Evolutionary conservation across 2,888 invertebrate genomes (phyloP).

Genomic region (Amiota communis): DNA sequence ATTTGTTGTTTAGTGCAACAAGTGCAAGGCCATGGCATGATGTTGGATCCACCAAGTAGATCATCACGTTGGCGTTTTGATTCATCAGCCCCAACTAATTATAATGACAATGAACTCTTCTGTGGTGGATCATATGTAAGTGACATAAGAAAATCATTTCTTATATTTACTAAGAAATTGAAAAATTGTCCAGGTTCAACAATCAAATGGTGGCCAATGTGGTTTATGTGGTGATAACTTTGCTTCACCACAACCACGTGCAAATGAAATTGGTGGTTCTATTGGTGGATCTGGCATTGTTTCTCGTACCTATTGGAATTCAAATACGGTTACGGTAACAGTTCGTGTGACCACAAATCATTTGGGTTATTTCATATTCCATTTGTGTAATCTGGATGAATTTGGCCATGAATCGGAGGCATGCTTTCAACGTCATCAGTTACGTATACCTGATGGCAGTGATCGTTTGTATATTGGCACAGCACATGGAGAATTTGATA

Average conservation of each 20-base stretch:
- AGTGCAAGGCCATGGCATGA: conserved; percentile 74
- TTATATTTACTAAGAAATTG: background rate
- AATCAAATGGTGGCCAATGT: conserved; percentile 73
- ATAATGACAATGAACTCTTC: conserved; percentile 75
- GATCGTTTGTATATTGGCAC: conserved; percentile 54
- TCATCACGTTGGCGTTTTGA: conserved; percentile 76
- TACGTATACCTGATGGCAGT: conserved; percentile 69
- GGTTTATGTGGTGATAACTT: conserved; percentile 77
- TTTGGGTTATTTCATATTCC: conserved; percentile 74
- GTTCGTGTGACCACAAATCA: conserved; percentile 74
- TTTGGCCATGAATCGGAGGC: conserved; percentile 74
- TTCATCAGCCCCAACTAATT: conserved; percentile 74
- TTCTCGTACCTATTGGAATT: conserved; percentile 60
- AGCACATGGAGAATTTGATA: conserved; percentile 58
- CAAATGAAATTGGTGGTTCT: conserved; percentile 75
- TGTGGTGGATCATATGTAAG: conserved; percentile 75
- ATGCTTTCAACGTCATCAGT: conserved; percentile 74
- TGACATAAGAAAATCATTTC: conserved; percentile 24
- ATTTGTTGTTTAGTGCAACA: conserved; percentile 47
- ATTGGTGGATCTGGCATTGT: conserved; percentile 75
- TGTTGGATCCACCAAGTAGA: conserved; percentile 75
- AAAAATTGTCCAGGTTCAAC: conserved; percentile 65
- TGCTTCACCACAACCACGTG: conserved; percentile 71
- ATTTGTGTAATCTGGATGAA: conserved; percentile 74
- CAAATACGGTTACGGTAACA: conserved; percentile 54